Evolutionary conservation across 2,888 invertebrate genomes (phyloP), one percentile per base, ranked within the genome.

Genomic region (Bursaphelenchus okinawaensis): DNA sequence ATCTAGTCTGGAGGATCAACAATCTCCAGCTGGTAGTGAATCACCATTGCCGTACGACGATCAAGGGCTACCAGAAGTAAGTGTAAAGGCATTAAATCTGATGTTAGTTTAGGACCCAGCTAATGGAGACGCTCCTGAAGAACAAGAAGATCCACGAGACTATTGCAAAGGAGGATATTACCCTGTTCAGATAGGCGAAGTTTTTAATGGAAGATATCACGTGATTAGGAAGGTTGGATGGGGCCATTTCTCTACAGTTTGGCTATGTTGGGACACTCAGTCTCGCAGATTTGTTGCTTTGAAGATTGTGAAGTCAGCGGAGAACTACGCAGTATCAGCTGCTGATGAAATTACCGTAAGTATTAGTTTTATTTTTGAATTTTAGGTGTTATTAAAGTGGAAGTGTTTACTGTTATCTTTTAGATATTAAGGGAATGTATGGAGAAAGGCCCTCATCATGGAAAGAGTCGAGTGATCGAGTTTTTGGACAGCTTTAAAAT

Each of bases 211-310:
- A 20, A 22, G 62, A 56, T 96, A 96, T 88, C 92, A 93, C 87
- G 93, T 96, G 83, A 91, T 95, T 75, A 88, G 95, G 80, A 90
- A 98, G 88, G 88, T 93, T 83, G 92, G 96, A 63, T 94, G 93
- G 93, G 98, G 98, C 68, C 96, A 98, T 85, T 98, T 98, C 86
- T 96, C 95, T 58, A 98, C 98, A 8, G 98, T 98, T 52, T 98
- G 98, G 96, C 88, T 98, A 73, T 94, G 94, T 85, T 96, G 95
- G 95, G 96, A 98, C 87, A 88, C 89, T 65, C 85, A 84, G 24
- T 71, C 62, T 27, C 75, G 71, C 40, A 66, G 91, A 83, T 98
- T 95, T 87, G 96, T 94, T 76, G 98, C 98, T 65, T 88, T 98
- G 79, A 98, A 98, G 88, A 94, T 98, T 77, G 96, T 99, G 63